These are phyloP conservation scores for Podarcis siculus DNA, from an alignment of 2,797 vertebrate species.

Conservation along the genomic window DNA sequence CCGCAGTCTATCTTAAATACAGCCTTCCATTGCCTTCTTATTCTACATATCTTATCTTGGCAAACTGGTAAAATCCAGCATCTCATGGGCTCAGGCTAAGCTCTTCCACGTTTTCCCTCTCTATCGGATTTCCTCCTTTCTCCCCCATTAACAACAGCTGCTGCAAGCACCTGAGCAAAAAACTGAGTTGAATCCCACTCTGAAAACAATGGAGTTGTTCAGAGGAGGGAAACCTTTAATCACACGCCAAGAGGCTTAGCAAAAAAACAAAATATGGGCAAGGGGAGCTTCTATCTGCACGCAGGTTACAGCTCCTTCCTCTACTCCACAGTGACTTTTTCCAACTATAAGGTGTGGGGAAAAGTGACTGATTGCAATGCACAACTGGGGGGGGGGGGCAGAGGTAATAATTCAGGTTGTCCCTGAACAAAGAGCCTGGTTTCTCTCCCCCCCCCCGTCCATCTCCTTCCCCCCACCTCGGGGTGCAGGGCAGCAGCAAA, in stretches of 20 bases:
- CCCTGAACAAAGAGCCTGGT: slow-evolving; percentile 52
- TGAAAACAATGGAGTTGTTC: slow-evolving; percentile 1
- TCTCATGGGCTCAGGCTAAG: neutral
- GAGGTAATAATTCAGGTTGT: neutral
- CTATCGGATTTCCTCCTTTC: neutral
- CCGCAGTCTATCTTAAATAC: neutral
- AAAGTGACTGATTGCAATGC: neutral
- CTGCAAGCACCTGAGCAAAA: neutral
- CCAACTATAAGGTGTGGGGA: neutral
- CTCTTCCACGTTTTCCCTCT: neutral
- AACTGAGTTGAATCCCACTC: neutral
- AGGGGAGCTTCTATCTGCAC: neutral
- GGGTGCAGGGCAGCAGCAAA: neutral
- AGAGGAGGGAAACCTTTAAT: neutral
- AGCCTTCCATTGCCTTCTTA: neutral
- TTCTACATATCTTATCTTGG: neutral
- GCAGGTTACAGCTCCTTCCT: neutral
- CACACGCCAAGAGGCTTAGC: neutral
- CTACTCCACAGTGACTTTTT: neutral
- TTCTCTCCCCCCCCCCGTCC: neutral
- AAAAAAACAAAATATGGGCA: too few species aligned
- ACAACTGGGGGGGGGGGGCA: neutral
- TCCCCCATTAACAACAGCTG: neutral
- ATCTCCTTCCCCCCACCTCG: neutral
- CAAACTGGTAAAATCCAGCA: neutral